These are phyloP conservation scores for Proterorhinus semilunaris DNA, from an alignment of 2,113 vertebrate species.

Conservation along the genomic window DNA sequence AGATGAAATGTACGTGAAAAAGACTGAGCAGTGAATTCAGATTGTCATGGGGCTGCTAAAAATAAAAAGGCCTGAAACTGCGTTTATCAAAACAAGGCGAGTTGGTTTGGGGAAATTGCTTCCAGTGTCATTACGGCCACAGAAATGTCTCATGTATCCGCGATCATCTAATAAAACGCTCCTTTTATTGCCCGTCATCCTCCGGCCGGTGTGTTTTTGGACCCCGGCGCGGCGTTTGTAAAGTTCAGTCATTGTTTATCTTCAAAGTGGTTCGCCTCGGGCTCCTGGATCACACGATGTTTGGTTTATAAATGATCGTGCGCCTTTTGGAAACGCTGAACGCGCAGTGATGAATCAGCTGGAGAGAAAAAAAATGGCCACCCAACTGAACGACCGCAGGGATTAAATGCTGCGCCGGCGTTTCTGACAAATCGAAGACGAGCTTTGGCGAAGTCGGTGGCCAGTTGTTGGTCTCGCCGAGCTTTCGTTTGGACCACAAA, in stretches of 20 bases:
- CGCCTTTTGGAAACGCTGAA: conserved; percentile 55
- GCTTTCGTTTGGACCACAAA: too few relatives aligned
- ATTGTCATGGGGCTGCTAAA: too few relatives aligned
- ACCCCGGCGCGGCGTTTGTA: conserved; percentile 45
- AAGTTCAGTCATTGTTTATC: conserved; percentile 32
- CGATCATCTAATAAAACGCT: conserved; percentile 18
- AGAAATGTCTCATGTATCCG: conserved; percentile 13
- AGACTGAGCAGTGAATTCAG: too few relatives aligned
- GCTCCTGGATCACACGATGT: conserved; percentile 47
- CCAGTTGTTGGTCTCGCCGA: too few relatives aligned
- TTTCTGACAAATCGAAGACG: too few relatives aligned
- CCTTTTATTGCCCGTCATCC: conserved; percentile 22
- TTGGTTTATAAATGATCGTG: conserved; percentile 50
- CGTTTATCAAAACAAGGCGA: too few relatives aligned
- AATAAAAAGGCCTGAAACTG: too few relatives aligned
- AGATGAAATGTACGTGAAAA: too few relatives aligned
- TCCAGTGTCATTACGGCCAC: conserved; percentile 1
- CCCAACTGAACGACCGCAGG: conserved; percentile 12
- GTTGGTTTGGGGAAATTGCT: not conserved
- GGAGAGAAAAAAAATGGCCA: not conserved
- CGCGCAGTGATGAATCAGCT: conserved; percentile 37
- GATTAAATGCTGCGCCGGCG: not conserved
- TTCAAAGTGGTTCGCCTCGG: conserved; percentile 52
- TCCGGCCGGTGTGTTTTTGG: conserved; percentile 21
- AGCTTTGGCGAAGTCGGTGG: too few relatives aligned